Percentiles rank a stretch among this genome's conserved stretches.
phyloP scores from a whole-genome alignment of 2,888 invertebrate genomes.

The Pollenia labialis region DNA sequence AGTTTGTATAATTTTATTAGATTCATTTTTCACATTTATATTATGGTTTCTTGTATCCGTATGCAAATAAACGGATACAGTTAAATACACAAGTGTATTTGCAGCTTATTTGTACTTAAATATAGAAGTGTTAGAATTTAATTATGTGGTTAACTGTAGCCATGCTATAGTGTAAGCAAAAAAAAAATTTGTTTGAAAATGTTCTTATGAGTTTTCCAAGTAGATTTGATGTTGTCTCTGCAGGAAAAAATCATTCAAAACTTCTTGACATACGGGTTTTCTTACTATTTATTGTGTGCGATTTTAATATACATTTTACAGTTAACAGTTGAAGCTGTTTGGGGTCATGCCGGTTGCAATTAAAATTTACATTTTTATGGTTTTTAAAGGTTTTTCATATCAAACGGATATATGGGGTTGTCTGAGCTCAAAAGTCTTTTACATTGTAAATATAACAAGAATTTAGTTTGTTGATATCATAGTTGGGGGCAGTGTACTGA shows the following conservation, averaged over 20 bases:
- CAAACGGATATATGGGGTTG: slow-evolving; percentile 5
- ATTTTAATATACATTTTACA: slow-evolving; percentile 29
- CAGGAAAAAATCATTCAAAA: slow-evolving; percentile 70
- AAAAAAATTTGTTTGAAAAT: neutral
- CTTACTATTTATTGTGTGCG: slow-evolving; percentile 53
- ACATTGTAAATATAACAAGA: neutral
- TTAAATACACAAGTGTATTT: neutral
- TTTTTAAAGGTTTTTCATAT: neutral
- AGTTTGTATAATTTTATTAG: slow-evolving; percentile 63
- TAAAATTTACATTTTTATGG: slow-evolving; percentile 35
- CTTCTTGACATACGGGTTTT: slow-evolving; percentile 61
- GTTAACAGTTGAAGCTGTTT: slow-evolving; percentile 35
- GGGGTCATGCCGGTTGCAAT: slow-evolving; percentile 43
- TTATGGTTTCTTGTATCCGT: slow-evolving; percentile 40
- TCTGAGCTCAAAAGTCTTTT: neutral
- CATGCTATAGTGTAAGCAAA: neutral
- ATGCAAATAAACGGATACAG: slow-evolving; percentile 42
- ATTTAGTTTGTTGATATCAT: too few relatives aligned
- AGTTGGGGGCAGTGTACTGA: neutral
- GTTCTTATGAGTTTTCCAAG: neutral
- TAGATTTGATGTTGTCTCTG: slow-evolving; percentile 38
- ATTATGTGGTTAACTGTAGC: slow-evolving; percentile 23
- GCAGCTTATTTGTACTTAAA: slow-evolving; percentile 14
- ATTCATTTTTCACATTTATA: slow-evolving; percentile 54
- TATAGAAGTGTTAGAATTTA: neutral